A percentile compares a stretch with the other conserved stretches of the same genome.
Conservation (phyloP, 2,113 vertebrate species). For the Chloropsis cyanopogon region DNA sequence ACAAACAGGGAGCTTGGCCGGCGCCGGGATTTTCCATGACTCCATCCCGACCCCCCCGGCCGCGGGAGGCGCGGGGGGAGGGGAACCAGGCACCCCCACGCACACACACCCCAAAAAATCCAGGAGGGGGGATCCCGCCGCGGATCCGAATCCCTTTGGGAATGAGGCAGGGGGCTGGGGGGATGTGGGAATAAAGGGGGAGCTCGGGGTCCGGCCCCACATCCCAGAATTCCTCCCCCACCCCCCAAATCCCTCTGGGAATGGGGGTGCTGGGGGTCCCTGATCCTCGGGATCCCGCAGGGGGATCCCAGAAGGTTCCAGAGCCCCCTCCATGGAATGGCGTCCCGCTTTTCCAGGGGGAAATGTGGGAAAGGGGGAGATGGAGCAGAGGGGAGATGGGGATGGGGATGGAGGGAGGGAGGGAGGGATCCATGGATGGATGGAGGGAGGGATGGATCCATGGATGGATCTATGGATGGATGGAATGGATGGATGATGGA, state of each 20-base stretch:
- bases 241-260: neutral
- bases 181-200: neutral
- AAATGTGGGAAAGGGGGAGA: neutral
- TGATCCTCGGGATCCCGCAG: neutral
- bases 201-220: neutral
- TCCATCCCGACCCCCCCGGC: constrained; percentile 19
- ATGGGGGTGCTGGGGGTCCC: neutral
- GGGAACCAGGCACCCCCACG: neutral
- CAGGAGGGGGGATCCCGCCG: neutral
- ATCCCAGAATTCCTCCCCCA: too few species aligned
- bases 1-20: constrained; percentile 74
- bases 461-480: neutral
- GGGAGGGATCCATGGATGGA: too few species aligned
- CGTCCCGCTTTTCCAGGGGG: accelerated
- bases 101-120: neutral
- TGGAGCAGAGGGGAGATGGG: neutral
- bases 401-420: neutral
- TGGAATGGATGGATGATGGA: neutral
- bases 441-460: neutral
- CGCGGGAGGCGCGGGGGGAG: neutral
- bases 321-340: neutral
- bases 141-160: neutral
- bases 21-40: constrained; percentile 75
- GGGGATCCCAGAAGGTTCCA: neutral
- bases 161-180: accelerated